These are phyloP conservation scores for Tipula helvola DNA, from an alignment of 2,888 invertebrate genomes.

Conservation along the genomic window DNA sequence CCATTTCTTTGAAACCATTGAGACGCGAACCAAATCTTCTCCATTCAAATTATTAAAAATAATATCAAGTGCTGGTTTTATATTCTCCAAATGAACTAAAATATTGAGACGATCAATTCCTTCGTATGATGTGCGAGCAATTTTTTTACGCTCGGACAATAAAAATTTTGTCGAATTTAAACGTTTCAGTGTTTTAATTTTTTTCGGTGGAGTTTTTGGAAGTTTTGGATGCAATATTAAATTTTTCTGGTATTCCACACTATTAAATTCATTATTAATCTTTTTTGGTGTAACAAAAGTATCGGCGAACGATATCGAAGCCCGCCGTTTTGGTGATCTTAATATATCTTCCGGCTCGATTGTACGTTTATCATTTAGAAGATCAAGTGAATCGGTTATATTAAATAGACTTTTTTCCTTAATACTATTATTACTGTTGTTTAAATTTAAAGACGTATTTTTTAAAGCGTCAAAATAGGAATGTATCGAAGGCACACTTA, in stretches of 20 bases:
- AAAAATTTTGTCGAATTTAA: neutral
- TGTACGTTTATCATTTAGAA: neutral
- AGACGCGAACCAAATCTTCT: neutral
- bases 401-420: neutral
- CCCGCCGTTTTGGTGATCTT: neutral
- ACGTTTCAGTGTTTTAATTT: neutral
- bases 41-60: neutral
- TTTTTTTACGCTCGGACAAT: neutral
- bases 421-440: neutral
- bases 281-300: neutral
- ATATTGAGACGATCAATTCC: constrained; percentile 5
- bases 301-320: neutral
- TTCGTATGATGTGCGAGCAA: neutral
- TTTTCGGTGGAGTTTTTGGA: neutral
- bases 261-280: neutral
- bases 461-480: constrained; percentile 7
- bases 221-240: neutral
- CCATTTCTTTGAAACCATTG: constrained; percentile 4
- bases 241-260: neutral
- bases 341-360: neutral
- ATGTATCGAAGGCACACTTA: constrained; percentile 1
- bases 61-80: neutral
- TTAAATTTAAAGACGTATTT: constrained; percentile 4
- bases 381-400: neutral
- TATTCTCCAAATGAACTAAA: neutral